Conservation (phyloP, 2,888 invertebrate genomes). For the Pristionchus fissidentatus region DNA sequence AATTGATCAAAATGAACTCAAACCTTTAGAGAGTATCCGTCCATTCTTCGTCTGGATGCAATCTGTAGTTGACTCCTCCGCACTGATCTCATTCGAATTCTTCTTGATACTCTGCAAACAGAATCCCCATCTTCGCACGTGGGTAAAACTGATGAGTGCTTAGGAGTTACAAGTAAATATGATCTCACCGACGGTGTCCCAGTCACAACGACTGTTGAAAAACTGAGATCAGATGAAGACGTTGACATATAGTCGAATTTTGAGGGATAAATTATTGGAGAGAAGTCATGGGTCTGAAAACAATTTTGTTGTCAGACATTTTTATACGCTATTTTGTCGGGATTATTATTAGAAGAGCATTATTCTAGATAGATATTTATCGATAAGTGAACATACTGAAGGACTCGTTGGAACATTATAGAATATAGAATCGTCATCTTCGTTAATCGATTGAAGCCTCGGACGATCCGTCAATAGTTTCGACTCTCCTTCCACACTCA, state of each 20-base stretch:
- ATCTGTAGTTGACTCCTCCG: neutral
- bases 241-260: neutral
- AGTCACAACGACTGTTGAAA: neutral
- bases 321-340: no score
- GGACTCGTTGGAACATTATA: neutral
- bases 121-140: neutral
- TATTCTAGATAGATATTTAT: neutral
- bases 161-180: neutral
- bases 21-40: neutral
- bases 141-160: neutral
- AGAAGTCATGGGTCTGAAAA: neutral
- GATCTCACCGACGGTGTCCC: neutral
- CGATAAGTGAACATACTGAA: neutral
- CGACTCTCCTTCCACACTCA: neutral
- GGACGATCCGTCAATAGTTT: neutral
- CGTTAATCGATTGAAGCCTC: neutral
- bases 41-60: neutral
- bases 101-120: slow-evolving; percentile 20
- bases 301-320: no score
- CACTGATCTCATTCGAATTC: neutral
- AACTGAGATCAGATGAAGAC: neutral
- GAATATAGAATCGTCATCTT: slow-evolving; percentile 2
- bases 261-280: neutral
- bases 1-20: neutral
- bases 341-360: no score